Conservation (phyloP, 2,113 vertebrate species). For the Crotalus helleri region DNA sequence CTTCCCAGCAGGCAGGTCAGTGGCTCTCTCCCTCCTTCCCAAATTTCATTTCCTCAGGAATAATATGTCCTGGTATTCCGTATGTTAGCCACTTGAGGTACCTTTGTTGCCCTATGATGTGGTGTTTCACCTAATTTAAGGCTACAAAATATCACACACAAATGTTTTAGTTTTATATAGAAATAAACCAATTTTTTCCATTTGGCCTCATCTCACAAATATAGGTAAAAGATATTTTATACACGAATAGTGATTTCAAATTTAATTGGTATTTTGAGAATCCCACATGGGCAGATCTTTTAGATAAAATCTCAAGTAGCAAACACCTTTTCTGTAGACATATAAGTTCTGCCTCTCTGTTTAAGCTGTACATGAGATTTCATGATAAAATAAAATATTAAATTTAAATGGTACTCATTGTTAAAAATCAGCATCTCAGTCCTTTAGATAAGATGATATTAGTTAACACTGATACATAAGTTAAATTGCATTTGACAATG, state of each 20-base stretch:
- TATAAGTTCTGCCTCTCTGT: background rate
- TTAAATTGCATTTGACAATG: background rate
- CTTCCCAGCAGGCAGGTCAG: background rate
- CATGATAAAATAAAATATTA: background rate
- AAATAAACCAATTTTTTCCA: background rate
- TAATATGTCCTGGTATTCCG: background rate
- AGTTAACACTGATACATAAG: background rate
- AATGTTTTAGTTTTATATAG: background rate
- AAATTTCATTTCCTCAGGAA: background rate
- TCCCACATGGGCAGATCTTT: background rate
- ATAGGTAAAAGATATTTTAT: background rate
- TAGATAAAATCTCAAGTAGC: background rate
- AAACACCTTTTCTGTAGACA: background rate
- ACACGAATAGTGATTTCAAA: background rate
- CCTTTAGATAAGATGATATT: background rate
- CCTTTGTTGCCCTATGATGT: background rate
- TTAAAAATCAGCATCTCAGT: background rate
- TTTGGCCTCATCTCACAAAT: background rate
- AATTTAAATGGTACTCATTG: background rate
- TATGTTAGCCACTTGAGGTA: background rate
- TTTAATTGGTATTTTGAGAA: background rate
- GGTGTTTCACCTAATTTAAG: background rate
- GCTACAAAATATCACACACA: background rate
- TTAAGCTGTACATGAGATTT: background rate
- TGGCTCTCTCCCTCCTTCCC: no score